phyloP scores from a whole-genome alignment of 2,888 invertebrate species.

The Thyatira batis region DNA sequence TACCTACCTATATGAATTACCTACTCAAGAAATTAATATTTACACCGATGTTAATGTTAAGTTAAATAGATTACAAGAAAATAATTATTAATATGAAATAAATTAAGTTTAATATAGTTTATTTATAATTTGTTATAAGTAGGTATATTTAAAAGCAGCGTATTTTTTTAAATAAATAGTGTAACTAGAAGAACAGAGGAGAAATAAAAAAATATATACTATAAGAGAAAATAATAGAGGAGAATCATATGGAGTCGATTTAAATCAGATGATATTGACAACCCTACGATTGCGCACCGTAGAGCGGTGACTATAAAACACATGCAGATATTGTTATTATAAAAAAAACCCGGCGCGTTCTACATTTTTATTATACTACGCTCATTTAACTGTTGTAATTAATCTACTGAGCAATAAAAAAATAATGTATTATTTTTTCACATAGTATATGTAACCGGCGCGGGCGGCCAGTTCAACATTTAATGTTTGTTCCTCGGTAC shows the following conservation, averaged over 20 bases:
- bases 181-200: too few species aligned
- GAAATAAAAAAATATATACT: too few species aligned
- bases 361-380: slow-evolving; percentile 67
- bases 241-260: too few species aligned
- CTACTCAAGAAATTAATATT: too few species aligned
- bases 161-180: too few species aligned
- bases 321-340: slow-evolving; percentile 12
- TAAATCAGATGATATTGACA: slow-evolving; percentile 13
- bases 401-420: slow-evolving; percentile 65
- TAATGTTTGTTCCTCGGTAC: slow-evolving; percentile 2
- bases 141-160: too few species aligned
- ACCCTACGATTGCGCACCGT: slow-evolving; percentile 15
- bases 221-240: too few species aligned
- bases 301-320: slow-evolving; percentile 24
- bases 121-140: too few species aligned
- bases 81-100: neutral
- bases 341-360: slow-evolving; percentile 57
- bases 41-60: too few species aligned
- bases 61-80: neutral
- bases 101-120: neutral
- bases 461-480: neutral
- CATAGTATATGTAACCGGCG: slow-evolving; percentile 1
- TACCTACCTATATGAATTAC: too few species aligned
- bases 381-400: slow-evolving; percentile 75
- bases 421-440: slow-evolving; percentile 4